A percentile compares a stretch with the other conserved stretches of the same genome.
Conservation (phyloP, 2,888 invertebrate species). For the Graphium colonna region DNA sequence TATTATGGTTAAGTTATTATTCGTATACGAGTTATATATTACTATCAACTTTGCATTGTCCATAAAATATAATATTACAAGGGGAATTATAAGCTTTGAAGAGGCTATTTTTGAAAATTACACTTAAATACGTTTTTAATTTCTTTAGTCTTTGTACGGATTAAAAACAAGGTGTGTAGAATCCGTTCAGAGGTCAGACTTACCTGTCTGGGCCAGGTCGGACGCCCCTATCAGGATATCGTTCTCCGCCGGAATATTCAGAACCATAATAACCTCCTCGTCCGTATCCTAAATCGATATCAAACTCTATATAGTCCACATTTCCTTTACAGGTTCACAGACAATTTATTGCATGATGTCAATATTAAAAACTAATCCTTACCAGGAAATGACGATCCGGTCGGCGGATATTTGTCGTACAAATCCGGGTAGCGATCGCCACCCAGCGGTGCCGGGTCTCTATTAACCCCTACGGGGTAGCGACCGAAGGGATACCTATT, state of each 20-base stretch:
- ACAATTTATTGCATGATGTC: too few species aligned
- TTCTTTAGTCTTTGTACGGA: not conserved
- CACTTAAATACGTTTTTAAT: not conserved
- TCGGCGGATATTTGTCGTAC: slow-evolving; percentile 80
- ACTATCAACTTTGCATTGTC: not conserved
- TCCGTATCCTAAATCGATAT: slow-evolving; percentile 53
- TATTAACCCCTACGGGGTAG: slow-evolving; percentile 71
- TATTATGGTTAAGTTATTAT: too few species aligned
- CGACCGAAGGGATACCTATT: slow-evolving; percentile 70
- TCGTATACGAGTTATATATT: too few species aligned
- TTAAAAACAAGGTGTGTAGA: too few species aligned
- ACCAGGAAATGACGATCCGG: slow-evolving; percentile 76
- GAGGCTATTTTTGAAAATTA: not conserved
- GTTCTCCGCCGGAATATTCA: slow-evolving; percentile 61
- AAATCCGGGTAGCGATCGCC: slow-evolving; percentile 73
- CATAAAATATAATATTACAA: too few species aligned
- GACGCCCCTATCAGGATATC: slow-evolving; percentile 67
- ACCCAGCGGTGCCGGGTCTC: slow-evolving; percentile 72
- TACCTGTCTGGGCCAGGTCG: slow-evolving; percentile 73
- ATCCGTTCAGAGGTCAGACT: not conserved
- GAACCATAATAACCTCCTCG: slow-evolving; percentile 63
- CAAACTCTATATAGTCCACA: not conserved
- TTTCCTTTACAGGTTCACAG: too few species aligned
- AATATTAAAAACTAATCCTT: slow-evolving; percentile 40
- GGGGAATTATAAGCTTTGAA: too few species aligned